Percentiles rank a stretch among this genome's conserved stretches.
Conservation (phyloP, 2,888 invertebrate genomes). For the Hymenopus coronatus region DNA sequence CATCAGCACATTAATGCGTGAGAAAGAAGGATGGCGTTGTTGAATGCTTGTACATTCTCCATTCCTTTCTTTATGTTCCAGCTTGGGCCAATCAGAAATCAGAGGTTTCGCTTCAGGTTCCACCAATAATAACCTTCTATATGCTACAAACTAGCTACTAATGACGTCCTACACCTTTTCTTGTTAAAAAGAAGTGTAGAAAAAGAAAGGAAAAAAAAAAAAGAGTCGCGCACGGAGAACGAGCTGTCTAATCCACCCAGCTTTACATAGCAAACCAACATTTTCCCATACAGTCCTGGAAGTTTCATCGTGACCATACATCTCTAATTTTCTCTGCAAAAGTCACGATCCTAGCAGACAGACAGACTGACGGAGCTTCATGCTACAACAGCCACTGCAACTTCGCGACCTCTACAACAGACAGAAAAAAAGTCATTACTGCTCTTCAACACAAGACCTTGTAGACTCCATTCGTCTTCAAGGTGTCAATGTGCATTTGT, state of each 20-base stretch:
- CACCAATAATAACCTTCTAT: neutral
- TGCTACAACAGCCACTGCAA: neutral
- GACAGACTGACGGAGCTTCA: neutral
- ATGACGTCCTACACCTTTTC: neutral
- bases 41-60: too few relatives aligned
- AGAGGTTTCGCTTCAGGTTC: neutral
- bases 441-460: neutral
- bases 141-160: neutral
- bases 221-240: neutral
- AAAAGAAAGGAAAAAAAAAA: neutral
- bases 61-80: neutral
- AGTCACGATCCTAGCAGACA: neutral
- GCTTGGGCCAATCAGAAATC: neutral
- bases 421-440: neutral
- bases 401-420: neutral
- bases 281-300: neutral
- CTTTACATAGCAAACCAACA: neutral
- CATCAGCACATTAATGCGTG: neutral
- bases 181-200: neutral
- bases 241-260: neutral
- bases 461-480: neutral
- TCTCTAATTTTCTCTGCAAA: neutral
- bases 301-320: constrained; percentile 7
- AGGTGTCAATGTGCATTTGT: neutral
- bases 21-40: neutral